phyloP scores from a whole-genome alignment of 1,140 invertebrate genomes.

The Colletes latitarsis region DNA sequence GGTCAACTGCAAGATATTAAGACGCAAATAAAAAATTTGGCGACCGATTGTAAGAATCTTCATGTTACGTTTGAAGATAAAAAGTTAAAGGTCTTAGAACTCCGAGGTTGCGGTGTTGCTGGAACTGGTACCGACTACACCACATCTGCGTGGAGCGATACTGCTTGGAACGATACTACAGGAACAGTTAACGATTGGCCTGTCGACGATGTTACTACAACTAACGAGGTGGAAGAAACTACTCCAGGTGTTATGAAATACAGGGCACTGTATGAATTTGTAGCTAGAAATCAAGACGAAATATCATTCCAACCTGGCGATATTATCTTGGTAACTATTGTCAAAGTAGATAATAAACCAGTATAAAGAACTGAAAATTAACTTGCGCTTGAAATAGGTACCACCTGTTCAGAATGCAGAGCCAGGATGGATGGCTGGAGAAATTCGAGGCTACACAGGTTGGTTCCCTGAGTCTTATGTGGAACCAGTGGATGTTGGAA shows the following conservation, averaged over 20 bases:
- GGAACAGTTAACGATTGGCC: constrained; percentile 81
- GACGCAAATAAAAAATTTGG: constrained; percentile 82
- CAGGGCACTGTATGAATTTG: constrained; percentile 96
- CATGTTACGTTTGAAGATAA: constrained; percentile 83
- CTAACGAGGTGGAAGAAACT: constrained; percentile 69
- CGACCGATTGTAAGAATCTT: constrained; percentile 83
- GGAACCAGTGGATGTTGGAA: constrained; percentile 86
- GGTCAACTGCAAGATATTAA: constrained; percentile 88
- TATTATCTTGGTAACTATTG: constrained; percentile 88
- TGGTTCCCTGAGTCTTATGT: constrained; percentile 99
- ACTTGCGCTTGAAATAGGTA: constrained; percentile 81
- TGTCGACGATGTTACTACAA: constrained; percentile 74
- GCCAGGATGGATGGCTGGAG: constrained; percentile 98
- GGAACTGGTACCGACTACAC: constrained; percentile 59
- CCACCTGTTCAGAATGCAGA: constrained; percentile 93
- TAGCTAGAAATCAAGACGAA: constrained; percentile 95
- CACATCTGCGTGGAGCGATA: constrained; percentile 67
- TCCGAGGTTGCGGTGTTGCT: constrained; percentile 54
- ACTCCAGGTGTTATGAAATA: constrained; percentile 86
- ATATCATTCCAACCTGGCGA: constrained; percentile 97
- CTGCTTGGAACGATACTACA: constrained; percentile 75
- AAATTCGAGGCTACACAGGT: constrained; percentile 93
- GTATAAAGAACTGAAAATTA: background rate
- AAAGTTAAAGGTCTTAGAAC: constrained; percentile 79
- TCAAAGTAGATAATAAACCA: background rate